These are phyloP conservation scores for Myzus persicae DNA, from an alignment of 1,140 invertebrate genomes.

Conservation along the genomic window DNA sequence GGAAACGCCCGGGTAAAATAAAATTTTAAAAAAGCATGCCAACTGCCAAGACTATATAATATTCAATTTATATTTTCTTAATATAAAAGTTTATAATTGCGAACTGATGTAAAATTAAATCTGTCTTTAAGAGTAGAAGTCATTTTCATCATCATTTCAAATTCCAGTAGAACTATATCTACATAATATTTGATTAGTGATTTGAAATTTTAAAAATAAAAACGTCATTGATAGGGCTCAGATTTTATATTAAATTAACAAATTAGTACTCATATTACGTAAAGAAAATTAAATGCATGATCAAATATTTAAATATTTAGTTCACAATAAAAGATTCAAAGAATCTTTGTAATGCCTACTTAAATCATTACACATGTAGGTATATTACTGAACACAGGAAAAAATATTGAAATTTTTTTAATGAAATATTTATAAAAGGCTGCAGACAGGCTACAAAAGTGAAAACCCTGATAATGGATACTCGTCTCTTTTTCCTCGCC, in stretches of 20 bases:
- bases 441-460: not conserved
- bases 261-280: not conserved
- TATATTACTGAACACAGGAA: not conserved
- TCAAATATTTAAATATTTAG: not conserved
- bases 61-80: slow-evolving; percentile 5
- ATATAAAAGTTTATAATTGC: not conserved
- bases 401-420: not conserved
- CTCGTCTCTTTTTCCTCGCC: not conserved
- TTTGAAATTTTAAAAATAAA: not conserved
- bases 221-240: not conserved
- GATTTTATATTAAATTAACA: not conserved
- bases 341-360: not conserved
- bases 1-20: not conserved
- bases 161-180: not conserved
- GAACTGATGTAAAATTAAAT: not conserved
- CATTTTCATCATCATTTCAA: not conserved
- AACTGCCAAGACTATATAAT: not conserved
- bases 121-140: not conserved
- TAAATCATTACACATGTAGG: not conserved
- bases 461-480: not conserved
- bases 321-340: not conserved
- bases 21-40: not conserved
- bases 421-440: not conserved
- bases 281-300: not conserved
- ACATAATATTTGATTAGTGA: not conserved